Base-by-base conservation (phyloP, 1,140 invertebrate species). In the Ips typographus region DNA sequence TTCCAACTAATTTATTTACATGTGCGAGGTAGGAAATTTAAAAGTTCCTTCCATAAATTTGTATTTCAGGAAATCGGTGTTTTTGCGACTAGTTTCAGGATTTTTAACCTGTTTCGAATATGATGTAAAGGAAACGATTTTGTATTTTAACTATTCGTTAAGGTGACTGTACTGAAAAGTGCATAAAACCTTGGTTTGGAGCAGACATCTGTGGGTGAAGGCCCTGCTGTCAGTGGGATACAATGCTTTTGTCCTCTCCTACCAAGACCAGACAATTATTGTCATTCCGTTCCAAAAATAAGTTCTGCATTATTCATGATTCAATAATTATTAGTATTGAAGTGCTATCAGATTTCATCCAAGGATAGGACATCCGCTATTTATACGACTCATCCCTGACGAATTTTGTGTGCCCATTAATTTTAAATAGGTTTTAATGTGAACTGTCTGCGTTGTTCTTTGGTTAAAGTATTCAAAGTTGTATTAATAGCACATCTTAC, bases 231-330 rank as follows among this genome's bases (percentile, higher is more conserved):
- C 60, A 62, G 22, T 51, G 44, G 36, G 52, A 62, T 44, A 44
- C 42, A 60, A 60, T 60, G 60, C 60, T 47, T 62, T 62, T 62
- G 60, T 62, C 36, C 60, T 62, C 52, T 62, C 44, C 41, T 62
- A 38, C 38, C 44, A n/a, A 22, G 22, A 51, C 36, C 44, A 62
- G 47, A 62, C 60, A 40, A 62, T 61, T 61, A 47, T 47, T 5
- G 4, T 4, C n/a, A 47, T 5, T 47, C 4, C 44, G 44, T 47
- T 47, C n/a, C 4, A 47, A 47, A 47, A 47, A 22, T 22, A 22
- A 22, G 22, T 22, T 22, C 22, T 49, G 22, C 44, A 49, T 49
- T 49, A 49, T 49, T 49, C 44, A 49, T 49, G 44, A 49, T 22
- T 49, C 44, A 49, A 49, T 49, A 49, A 49, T 49, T 8, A 49